These are phyloP conservation scores for Limanda limanda DNA, from an alignment of 2,113 vertebrate species.

Conservation along the genomic window DNA sequence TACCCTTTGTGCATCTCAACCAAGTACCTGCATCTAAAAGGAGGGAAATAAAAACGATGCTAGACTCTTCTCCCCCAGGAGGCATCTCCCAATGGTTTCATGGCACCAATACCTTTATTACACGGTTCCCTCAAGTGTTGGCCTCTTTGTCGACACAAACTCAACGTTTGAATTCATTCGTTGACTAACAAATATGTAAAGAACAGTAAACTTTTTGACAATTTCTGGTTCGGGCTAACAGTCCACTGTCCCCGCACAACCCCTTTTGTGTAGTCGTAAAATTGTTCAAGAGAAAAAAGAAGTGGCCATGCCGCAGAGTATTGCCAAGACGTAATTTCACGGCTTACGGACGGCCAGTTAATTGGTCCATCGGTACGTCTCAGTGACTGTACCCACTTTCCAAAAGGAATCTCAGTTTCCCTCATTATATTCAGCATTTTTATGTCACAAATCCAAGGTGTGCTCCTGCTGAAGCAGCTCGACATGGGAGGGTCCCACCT, in stretches of 20 bases:
- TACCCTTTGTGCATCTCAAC: conserved; percentile 8
- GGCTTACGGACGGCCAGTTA: conserved; percentile 62
- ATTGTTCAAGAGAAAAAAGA: conserved; percentile 36
- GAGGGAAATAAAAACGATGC: neutral
- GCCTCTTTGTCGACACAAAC: neutral
- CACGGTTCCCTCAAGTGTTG: conserved; percentile 28
- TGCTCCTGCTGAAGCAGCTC: conserved; percentile 20
- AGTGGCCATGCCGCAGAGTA: conserved; percentile 70
- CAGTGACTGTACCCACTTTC: conserved; percentile 12
- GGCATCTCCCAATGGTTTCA: conserved; percentile 10
- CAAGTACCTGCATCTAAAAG: conserved; percentile 1
- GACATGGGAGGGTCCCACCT: conserved; percentile 29
- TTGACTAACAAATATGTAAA: conserved; percentile 47
- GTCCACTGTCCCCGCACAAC: conserved; percentile 46
- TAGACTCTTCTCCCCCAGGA: neutral
- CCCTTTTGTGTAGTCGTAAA: conserved; percentile 24
- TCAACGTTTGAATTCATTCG: conserved; percentile 11
- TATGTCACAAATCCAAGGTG: conserved; percentile 16
- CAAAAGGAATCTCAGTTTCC: neutral
- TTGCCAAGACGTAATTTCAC: conserved; percentile 76
- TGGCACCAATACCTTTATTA: conserved; percentile 29
- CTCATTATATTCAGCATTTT: conserved; percentile 43
- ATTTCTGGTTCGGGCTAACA: conserved; percentile 49
- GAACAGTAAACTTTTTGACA: conserved; percentile 66
- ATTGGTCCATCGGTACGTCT: conserved; percentile 53